Evolutionary conservation across 2,888 invertebrate species (phyloP), one percentile per base, ranked within the genome.

Genomic region (Brenthis hecate): DNA sequence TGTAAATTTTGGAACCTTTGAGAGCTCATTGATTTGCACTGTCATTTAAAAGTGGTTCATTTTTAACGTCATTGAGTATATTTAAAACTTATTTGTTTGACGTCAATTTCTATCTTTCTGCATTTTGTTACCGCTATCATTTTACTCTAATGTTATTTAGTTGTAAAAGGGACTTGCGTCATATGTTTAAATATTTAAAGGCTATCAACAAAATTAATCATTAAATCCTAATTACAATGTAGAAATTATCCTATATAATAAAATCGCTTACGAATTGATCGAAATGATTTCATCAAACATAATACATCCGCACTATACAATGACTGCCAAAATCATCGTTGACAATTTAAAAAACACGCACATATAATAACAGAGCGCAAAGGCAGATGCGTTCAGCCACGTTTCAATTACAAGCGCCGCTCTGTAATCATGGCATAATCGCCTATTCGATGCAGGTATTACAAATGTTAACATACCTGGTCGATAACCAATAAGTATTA

Each of bases 391-490:
- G 73, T 77, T 80, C 79, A 76, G 76, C 74, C 75, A 81, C 80
- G 84, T 82, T 85, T 85, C 85, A 85, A 85, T 85, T 84, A 82
- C 74, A 72, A 67, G 71, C 72, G 75, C 91, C 91, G 92, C 85
- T 81, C 87, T 86, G 84, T 89, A 88, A 92, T 92, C 89, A 87
- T 81, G 81, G 81, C 78, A 83, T 87, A 89, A 88, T 87, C 85
- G 85, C 82, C 84, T 86, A 91, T 88, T 87, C 80, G 81, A 70
- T 63, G 65, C 58, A 78, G 80, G 80, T 74, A 80, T 79, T 78
- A 77, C 75, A 74, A 74, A 73, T 79, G 77, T 80, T 80, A 78
- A 79, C 76, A 77, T 77, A 76, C 74, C 76, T 72, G 76, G 74
- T 72, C 77, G 75, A 75, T 76, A 73, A 75, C 76, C 75, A 75